Percentiles rank a stretch among this genome's conserved stretches.
These are phyloP conservation scores for Hypercompe scribonia DNA, from an alignment of 2,888 invertebrate genomes.

Conservation along the genomic window DNA sequence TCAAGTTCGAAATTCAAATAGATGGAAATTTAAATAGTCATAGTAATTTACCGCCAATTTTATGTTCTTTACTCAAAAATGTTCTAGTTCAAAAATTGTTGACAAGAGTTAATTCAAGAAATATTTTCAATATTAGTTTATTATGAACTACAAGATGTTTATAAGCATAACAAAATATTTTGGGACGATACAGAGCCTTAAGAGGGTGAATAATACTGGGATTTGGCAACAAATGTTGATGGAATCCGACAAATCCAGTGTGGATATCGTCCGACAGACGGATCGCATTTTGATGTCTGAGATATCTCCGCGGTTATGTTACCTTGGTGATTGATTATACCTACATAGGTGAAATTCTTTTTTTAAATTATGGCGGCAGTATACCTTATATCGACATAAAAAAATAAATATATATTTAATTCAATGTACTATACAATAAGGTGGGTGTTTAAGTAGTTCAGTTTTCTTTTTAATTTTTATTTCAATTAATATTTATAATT, in stretches of 20 bases:
- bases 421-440: background rate
- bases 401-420: background rate
- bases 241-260: constrained; percentile 74
- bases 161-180: constrained; percentile 58
- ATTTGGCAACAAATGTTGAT: constrained; percentile 63
- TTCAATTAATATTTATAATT: too few relatives aligned
- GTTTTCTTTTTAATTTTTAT: too few relatives aligned
- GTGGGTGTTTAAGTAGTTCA: too few relatives aligned
- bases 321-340: constrained; percentile 60
- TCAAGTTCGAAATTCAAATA: background rate
- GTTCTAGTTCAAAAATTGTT: background rate
- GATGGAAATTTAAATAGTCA: background rate
- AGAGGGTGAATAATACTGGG: constrained; percentile 81
- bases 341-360: constrained; percentile 18
- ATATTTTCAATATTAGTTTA: background rate
- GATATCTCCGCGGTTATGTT: constrained; percentile 50
- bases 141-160: constrained; percentile 37
- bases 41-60: background rate
- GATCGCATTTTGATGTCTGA: constrained; percentile 65
- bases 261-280: constrained; percentile 55
- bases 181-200: constrained; percentile 52
- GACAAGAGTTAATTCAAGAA: background rate
- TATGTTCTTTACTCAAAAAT: background rate
- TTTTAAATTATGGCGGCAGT: background rate
- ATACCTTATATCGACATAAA: background rate